Evolutionary conservation across 2,888 invertebrate genomes (phyloP).

Genomic region (Dryadula phaetusa): DNA sequence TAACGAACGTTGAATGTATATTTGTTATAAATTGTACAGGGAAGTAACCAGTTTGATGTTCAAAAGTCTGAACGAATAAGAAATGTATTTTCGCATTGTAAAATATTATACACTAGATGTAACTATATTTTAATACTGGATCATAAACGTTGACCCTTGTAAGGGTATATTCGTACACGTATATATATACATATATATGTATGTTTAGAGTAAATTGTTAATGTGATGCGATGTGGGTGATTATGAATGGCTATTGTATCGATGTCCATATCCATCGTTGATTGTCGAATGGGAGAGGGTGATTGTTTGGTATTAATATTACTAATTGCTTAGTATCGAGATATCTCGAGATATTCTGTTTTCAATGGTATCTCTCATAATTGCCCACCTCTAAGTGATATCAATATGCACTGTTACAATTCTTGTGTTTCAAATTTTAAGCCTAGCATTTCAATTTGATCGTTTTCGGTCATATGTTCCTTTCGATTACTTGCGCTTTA

Average conservation of each 20-base stretch:
- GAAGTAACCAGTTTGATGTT: slow-evolving; percentile 77
- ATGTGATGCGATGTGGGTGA: slow-evolving; percentile 53
- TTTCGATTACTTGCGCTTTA: slow-evolving; percentile 68
- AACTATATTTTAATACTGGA: slow-evolving; percentile 81
- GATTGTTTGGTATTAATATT: slow-evolving; percentile 21
- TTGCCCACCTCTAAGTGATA: slow-evolving; percentile 36
- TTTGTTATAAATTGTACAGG: slow-evolving; percentile 82
- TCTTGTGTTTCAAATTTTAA: slow-evolving; percentile 68
- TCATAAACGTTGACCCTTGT: slow-evolving; percentile 67
- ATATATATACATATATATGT: slow-evolving; percentile 48
- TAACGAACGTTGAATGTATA: slow-evolving; percentile 77
- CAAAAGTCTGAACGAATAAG: slow-evolving; percentile 81
- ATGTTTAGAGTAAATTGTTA: slow-evolving; percentile 67
- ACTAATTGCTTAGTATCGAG: slow-evolving; percentile 20
- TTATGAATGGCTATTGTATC: slow-evolving; percentile 18
- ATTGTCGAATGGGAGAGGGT: slow-evolving; percentile 8
- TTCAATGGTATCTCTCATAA: slow-evolving; percentile 22
- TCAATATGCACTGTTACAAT: slow-evolving; percentile 68
- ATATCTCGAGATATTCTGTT: slow-evolving; percentile 20
- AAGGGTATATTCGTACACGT: slow-evolving; percentile 71
- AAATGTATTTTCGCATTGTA: slow-evolving; percentile 83
- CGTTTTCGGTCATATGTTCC: slow-evolving; percentile 73
- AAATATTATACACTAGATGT: slow-evolving; percentile 79
- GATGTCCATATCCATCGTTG: slow-evolving; percentile 20
- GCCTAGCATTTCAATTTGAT: slow-evolving; percentile 59